Base-by-base conservation (phyloP, 2,888 invertebrate genomes). In the Euspilapteryx auroguttella region DNA sequence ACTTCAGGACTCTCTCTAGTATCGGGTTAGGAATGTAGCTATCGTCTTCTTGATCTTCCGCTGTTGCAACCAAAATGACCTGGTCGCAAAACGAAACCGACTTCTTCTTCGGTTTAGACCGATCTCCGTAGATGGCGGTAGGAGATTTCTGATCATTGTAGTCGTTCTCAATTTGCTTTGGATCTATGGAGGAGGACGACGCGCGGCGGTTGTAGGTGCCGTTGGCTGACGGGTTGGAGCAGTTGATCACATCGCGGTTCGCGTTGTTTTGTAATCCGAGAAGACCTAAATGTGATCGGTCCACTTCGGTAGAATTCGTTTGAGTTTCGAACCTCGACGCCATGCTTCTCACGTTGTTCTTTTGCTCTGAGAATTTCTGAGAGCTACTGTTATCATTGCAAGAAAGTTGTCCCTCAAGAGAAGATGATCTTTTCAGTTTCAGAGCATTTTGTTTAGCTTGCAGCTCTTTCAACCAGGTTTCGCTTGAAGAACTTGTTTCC, bases 11-110 rank as follows among this genome's bases (percentile, higher is more conserved):
- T 32, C 93, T 78, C 53, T 94, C 92, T 38, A 94, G 62, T 32
- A 94, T 91, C 1, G 93, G 94, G 65, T 94, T 94, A 0, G 93
- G 92, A 45, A 93, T 91, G 46, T 91, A 92, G 41, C 88, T 87
- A 36, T 92, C 92, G 35, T 90, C 90, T 58, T 92, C 92, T 46
- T 93, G 89, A 42, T 94, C 93, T 45, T 94, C 94, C 0, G 93
- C 92, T 1, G 93, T 93, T 3, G 94, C 93, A 8, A 94, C 94
- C 31, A 94, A 66, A 35, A 93, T 93, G 0, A 95, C 93, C 63
- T 94, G 92, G 55, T 94, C 94, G 48, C 94, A 94, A 61, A 95
- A 95, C 0, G 94, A 94, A 3, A 95, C 95, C 32, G 91, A 92
- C 58, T 95, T 95, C 79, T 94, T 94, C 51, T 91, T 91, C 0